phyloP scores from a whole-genome alignment of 2,797 vertebrate species.

The Chaenodraco wilsoni region DNA sequence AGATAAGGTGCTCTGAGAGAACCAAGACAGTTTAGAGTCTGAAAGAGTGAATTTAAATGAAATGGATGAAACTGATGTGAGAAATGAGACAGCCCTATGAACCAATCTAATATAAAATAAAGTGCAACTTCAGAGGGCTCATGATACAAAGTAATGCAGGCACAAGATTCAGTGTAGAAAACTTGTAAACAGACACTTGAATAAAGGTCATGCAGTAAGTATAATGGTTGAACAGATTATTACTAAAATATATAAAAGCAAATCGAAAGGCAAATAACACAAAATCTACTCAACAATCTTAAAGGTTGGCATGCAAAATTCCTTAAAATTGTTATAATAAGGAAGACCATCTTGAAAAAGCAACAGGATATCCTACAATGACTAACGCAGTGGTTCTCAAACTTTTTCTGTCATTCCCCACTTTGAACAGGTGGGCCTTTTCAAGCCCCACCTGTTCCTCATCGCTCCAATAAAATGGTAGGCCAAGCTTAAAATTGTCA shows the following conservation, averaged over 20 bases:
- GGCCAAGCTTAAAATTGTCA: too few species aligned
- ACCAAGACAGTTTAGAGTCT: constrained; percentile 37
- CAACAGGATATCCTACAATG: neutral
- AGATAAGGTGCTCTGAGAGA: constrained; percentile 44
- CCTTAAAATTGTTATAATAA: neutral
- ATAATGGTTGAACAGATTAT: neutral
- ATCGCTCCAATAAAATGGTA: too few species aligned
- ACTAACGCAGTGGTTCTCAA: too few species aligned
- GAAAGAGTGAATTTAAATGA: constrained; percentile 49
- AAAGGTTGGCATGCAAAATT: neutral
- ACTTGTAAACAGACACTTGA: neutral
- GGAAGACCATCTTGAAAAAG: neutral
- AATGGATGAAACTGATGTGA: constrained; percentile 45
- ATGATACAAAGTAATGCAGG: constrained; percentile 10
- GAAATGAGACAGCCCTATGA: constrained; percentile 29
- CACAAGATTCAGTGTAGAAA: constrained; percentile 1
- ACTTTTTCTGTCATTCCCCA: too few species aligned
- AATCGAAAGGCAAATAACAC: neutral
- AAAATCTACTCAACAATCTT: neutral
- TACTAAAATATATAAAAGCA: constrained; percentile 1
- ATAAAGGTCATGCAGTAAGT: neutral
- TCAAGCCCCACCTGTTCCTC: too few species aligned
- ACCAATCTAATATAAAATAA: constrained; percentile 30
- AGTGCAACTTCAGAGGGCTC: constrained; percentile 10
- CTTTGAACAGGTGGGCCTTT: too few species aligned